Percentiles rank a stretch among this genome's conserved stretches.
Evolutionary conservation across 2,888 invertebrate genomes (phyloP).

Genomic region (Hylaea fasciaria): DNA sequence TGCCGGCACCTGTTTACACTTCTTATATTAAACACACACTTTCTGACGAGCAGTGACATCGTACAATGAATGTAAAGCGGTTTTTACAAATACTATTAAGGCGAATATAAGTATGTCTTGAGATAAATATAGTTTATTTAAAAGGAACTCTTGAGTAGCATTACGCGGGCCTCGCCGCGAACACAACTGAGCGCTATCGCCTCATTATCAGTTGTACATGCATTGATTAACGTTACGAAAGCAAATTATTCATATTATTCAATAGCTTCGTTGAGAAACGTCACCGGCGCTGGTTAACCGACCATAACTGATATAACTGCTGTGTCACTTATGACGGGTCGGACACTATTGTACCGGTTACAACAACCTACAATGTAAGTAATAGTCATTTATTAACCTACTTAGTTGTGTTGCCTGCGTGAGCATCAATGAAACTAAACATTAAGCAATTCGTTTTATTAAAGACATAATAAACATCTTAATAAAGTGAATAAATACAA

Average conservation of each 20-base stretch:
- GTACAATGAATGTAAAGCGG: constrained; percentile 7
- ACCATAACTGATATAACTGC: not conserved
- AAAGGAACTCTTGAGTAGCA: constrained; percentile 40
- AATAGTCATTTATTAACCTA: not conserved
- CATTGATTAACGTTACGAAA: constrained; percentile 71
- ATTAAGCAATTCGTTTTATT: constrained; percentile 82
- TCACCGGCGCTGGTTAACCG: constrained; percentile 21
- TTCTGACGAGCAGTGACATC: constrained; percentile 72
- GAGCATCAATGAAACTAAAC: constrained; percentile 51
- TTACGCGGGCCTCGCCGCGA: constrained; percentile 50
- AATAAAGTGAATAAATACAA: constrained; percentile 83
- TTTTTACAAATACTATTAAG: not conserved
- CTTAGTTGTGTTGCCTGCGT: not conserved
- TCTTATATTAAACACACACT: constrained; percentile 64
- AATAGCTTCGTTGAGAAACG: constrained; percentile 52
- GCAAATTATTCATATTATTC: constrained; percentile 57
- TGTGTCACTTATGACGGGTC: too few species aligned
- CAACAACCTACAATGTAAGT: not conserved
- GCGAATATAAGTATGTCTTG: not conserved
- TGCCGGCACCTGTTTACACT: constrained; percentile 62
- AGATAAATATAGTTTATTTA: constrained; percentile 31
- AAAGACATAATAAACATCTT: constrained; percentile 85
- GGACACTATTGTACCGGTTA: too few species aligned
- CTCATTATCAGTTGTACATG: constrained; percentile 63
- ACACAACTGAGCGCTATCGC: constrained; percentile 69